Evolutionary conservation across 2,888 invertebrate genomes (phyloP).

Genomic region (Heteromyza rotundicornis): DNA sequence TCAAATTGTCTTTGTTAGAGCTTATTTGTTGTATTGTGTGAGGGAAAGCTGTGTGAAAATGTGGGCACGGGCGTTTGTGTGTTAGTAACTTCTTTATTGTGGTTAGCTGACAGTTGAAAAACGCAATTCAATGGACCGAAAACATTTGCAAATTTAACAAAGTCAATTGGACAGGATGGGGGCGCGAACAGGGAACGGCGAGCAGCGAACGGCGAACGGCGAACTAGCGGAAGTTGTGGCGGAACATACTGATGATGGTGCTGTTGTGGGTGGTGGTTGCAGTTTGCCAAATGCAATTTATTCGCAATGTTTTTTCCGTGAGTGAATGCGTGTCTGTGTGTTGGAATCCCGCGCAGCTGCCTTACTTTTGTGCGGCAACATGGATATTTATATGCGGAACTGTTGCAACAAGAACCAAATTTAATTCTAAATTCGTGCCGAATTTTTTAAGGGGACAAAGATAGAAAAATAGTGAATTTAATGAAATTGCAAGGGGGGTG

Average conservation of each 20-base stretch:
- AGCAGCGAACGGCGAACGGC: constrained; percentile 4
- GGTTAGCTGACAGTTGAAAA: constrained; percentile 1
- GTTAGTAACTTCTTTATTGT: not conserved
- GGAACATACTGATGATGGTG: constrained; percentile 3
- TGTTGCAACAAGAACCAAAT: not conserved
- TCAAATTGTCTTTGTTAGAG: no score
- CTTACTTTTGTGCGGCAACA: no score
- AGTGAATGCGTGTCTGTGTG: not conserved
- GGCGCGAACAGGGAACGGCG: not conserved
- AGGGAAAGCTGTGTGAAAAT: no score
- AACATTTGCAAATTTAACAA: constrained; percentile 19
- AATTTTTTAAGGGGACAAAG: no score
- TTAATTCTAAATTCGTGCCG: not conserved
- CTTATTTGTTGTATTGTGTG: no score
- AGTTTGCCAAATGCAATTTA: not conserved
- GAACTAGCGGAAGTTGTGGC: constrained; percentile 11
- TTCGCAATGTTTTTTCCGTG: not conserved
- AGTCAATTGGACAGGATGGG: constrained; percentile 16
- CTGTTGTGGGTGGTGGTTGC: not conserved
- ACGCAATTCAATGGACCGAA: constrained; percentile 14
- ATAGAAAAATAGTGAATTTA: no score
- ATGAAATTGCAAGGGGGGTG: no score
- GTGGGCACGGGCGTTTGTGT: constrained; percentile 2
- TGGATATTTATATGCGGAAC: not conserved
- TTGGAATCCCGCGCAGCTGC: not conserved